These are phyloP conservation scores for Sarcophaga variegata DNA, from an alignment of 2,888 invertebrate genomes.

Conservation along the genomic window DNA sequence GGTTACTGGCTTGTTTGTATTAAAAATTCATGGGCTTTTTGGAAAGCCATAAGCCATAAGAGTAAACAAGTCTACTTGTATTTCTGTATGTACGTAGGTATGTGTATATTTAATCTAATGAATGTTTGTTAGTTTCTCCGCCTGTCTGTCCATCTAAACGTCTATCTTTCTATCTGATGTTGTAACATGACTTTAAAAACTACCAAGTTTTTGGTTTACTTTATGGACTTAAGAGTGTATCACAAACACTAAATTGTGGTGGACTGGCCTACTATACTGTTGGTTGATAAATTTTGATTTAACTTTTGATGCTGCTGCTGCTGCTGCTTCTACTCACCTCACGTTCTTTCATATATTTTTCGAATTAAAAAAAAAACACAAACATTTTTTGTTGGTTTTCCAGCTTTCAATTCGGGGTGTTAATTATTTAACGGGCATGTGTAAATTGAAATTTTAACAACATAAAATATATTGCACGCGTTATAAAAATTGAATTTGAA, in stretches of 20 bases:
- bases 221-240: slow-evolving; percentile 17
- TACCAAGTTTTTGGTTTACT: slow-evolving; percentile 53
- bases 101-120: slow-evolving; percentile 19
- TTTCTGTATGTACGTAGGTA: background rate
- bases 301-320: background rate
- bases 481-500: slow-evolving; percentile 38
- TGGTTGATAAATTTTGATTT: too few relatives aligned
- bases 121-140: slow-evolving; percentile 2
- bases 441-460: slow-evolving; percentile 69
- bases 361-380: background rate
- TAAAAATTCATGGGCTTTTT: slow-evolving; percentile 56
- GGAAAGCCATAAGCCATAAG: slow-evolving; percentile 37
- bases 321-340: background rate
- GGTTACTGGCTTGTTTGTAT: slow-evolving; percentile 30
- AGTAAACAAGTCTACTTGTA: background rate
- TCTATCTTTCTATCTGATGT: slow-evolving; percentile 44
- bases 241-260: background rate
- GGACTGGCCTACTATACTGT: background rate
- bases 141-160: slow-evolving; percentile 17
- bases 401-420: slow-evolving; percentile 52
- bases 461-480: slow-evolving; percentile 67
- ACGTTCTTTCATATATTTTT: background rate
- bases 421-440: slow-evolving; percentile 68
- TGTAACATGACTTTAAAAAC: slow-evolving; percentile 51
- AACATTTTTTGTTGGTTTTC: background rate